Base-by-base conservation (phyloP, 30 jellyfish, hydroid and myxozoan species). In the Aurelia sp. region DNA sequence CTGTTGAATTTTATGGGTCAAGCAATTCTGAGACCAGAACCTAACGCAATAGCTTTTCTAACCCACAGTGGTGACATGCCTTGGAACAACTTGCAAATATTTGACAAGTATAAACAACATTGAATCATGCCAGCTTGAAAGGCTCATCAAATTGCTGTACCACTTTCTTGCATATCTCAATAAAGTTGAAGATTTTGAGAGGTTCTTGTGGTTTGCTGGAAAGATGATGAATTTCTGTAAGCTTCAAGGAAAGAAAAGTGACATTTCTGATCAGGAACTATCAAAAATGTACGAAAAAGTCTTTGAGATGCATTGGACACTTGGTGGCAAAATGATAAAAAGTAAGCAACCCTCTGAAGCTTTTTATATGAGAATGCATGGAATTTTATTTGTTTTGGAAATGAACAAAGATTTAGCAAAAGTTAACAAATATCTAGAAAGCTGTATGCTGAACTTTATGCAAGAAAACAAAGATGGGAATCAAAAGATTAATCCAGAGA, bases 291-390 rank as follows among this genome's bases (percentile, higher is more conserved):
- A 16, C 55, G 76, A 66, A 52, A 84, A 71, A 48, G 52, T 84
- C 47, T 84, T 84, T 84, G 87, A 84, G 53, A 84, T 84, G 81
- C 93, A 84, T 47, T 84, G 93, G 93, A 66, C 78, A 48, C 35
- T 72, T 55, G 87, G 80, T 35, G 35, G 76, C 16, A 55, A 84
- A 62, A 51, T 23, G 12, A 19, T 65, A 22, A 72, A 73, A 40
- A 53, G 13, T 19, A 84, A 71, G n/a, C n/a, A 15, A 15, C 12
- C 0, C 3, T 20, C 20, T 44, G 58, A 55, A 2, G 85, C 78
- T 0, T 60, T 84, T 8, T 27, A n/a, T 17, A 15, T 73, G 9
- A 72, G 87, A 66, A 22, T 63, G 22, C 81, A 40, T 17, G 93
- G 86, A 13, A 17, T 84, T 17, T 4, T 22, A 11, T 84, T 58